Percentiles rank a stretch among this genome's conserved stretches.
Evolutionary conservation across 2,888 invertebrate genomes (phyloP).

Genomic region (Eupithecia tripunctaria): DNA sequence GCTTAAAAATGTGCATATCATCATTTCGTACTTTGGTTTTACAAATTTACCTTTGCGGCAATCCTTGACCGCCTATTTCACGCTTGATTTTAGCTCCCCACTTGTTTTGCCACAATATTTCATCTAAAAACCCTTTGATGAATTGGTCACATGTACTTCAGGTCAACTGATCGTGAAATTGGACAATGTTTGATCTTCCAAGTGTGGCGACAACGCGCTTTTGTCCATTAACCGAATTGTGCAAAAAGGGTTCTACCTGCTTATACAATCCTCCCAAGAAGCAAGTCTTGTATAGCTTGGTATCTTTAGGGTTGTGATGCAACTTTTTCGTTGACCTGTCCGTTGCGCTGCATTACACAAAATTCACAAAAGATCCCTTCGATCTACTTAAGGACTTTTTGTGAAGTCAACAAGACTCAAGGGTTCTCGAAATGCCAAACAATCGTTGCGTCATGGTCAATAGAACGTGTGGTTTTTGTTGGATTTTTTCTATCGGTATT

Average conservation of each 20-base stretch:
- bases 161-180: slow-evolving; percentile 79
- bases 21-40: slow-evolving; percentile 10
- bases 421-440: slow-evolving; percentile 80
- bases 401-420: slow-evolving; percentile 80
- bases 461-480: slow-evolving; percentile 73
- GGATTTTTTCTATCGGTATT: slow-evolving; percentile 57
- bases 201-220: slow-evolving; percentile 77
- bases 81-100: slow-evolving; percentile 56
- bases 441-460: slow-evolving; percentile 84
- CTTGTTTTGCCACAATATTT: slow-evolving; percentile 60
- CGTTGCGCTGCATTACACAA: slow-evolving; percentile 80
- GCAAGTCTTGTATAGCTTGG: slow-evolving; percentile 6
- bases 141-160: slow-evolving; percentile 74
- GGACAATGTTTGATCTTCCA: slow-evolving; percentile 70
- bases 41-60: slow-evolving; percentile 20
- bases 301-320: slow-evolving; percentile 30
- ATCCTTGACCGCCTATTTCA: slow-evolving; percentile 65
- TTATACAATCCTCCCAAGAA: slow-evolving; percentile 54
- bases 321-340: slow-evolving; percentile 64
- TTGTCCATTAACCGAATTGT: slow-evolving; percentile 77
- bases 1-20: slow-evolving; percentile 19
- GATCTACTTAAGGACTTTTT: slow-evolving; percentile 79
- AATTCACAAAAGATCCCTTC: slow-evolving; percentile 78
- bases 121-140: slow-evolving; percentile 67
- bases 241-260: slow-evolving; percentile 83